Base-by-base conservation (phyloP, 2,888 invertebrate species). In the Drosophila eohydei region DNA sequence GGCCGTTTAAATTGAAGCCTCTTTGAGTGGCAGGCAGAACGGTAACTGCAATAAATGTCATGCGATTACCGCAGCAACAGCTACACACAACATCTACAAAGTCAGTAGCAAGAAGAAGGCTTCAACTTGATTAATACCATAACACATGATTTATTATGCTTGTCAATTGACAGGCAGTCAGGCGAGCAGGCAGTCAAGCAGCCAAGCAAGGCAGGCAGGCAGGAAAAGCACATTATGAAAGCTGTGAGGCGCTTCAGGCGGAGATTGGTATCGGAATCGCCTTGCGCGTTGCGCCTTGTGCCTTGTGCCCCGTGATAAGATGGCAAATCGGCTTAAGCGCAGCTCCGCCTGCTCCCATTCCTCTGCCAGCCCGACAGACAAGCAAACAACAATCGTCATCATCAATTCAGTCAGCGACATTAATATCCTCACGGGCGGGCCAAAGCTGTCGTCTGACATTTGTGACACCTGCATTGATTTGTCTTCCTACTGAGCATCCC, bases 401-500 rank as follows among this genome's bases (percentile, higher is more conserved):
- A 85, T 85, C 88, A 85, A 85, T 85, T 85, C 85, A 83, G 88
- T 88, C 78, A 76, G 86, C 84, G 89, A 88, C 89, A 87, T 87
- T 87, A 89, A 87, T 87, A 88, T 87, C 86, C 84, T 74, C 60
- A 55, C 63, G 71, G 67, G 60, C 59, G 71, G 64, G 40, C 83
- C 74, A 73, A 87, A 84, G 87, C 89, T 80, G 89, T 88, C 83
- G 83, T 81, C 89, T 87, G 89, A 89, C 88, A 87, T 89, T 88
- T 88, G 87, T 88, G 87, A 89, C 87, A 88, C 87, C 87, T 88
- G 87, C 87, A 88, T 88, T 88, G 87, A 88, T 88, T 88, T 88
- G 87, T 89, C 88, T 89, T 85, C 78, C 71, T 74, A 68, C 64
- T 14, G 43, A 50, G 21, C 50, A 61, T 44, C 51, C 38, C 63